phyloP scores from a whole-genome alignment of 2,888 invertebrate genomes.

The Luperina nickerlii region DNA sequence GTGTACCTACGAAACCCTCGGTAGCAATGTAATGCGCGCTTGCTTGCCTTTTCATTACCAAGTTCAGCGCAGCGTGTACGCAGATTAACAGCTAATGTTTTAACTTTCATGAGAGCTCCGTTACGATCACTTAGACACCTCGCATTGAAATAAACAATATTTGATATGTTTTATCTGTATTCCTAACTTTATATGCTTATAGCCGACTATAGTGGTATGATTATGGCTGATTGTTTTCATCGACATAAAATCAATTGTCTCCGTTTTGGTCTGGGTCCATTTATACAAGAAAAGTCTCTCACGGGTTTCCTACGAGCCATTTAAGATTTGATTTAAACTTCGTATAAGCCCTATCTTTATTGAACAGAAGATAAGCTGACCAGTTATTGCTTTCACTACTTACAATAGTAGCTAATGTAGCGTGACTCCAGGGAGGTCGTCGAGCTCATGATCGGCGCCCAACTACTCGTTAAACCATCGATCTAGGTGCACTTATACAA shows the following conservation, averaged over 20 bases:
- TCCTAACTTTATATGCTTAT: not conserved
- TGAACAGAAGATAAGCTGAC: slow-evolving; percentile 36
- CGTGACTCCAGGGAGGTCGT: slow-evolving; percentile 75
- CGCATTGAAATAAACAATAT: not conserved
- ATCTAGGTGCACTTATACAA: slow-evolving; percentile 66
- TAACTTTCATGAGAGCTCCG: slow-evolving; percentile 44
- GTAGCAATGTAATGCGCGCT: slow-evolving; percentile 11
- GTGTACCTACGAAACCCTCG: slow-evolving; percentile 27
- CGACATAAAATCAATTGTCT: not conserved
- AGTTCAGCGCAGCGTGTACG: slow-evolving; percentile 54
- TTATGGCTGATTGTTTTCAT: not conserved
- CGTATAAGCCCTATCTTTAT: slow-evolving; percentile 23
- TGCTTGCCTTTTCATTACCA: slow-evolving; percentile 43
- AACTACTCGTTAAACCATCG: slow-evolving; percentile 74
- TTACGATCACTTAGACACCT: slow-evolving; percentile 13
- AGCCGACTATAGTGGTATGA: no score
- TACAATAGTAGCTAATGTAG: slow-evolving; percentile 75
- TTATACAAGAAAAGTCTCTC: not conserved
- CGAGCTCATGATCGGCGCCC: slow-evolving; percentile 73
- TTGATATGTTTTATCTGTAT: not conserved
- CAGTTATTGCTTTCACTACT: slow-evolving; percentile 73
- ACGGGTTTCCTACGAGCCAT: not conserved
- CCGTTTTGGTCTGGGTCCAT: not conserved
- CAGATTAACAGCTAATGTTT: slow-evolving; percentile 25
- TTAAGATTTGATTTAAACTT: not conserved